Conservation (phyloP, 2,888 invertebrate genomes). For the Timema cristinae region DNA sequence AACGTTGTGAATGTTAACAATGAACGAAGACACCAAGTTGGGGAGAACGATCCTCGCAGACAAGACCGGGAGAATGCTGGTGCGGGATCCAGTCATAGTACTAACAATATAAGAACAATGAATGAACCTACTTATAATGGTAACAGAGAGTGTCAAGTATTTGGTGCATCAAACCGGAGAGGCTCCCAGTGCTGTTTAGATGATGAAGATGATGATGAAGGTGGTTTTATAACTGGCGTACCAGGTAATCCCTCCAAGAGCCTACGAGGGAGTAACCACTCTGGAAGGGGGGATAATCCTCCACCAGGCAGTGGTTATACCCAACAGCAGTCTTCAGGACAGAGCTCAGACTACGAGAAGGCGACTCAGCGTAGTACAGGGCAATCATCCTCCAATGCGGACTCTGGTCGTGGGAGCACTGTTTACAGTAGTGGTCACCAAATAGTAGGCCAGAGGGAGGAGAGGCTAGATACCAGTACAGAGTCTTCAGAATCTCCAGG, state of each 20-base stretch:
- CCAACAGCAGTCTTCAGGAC: conserved; percentile 27
- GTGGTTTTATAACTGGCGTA: conserved; percentile 51
- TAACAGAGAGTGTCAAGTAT: not conserved
- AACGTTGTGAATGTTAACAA: not conserved
- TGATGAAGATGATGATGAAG: conserved; percentile 58
- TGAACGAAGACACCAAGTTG: not conserved
- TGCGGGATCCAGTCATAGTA: not conserved
- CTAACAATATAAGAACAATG: too few relatives aligned
- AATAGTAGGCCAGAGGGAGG: conserved; percentile 21
- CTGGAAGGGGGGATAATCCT: conserved; percentile 9
- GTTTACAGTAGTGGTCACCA: conserved; percentile 65
- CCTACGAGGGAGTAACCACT: conserved; percentile 1
- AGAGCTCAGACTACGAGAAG: conserved; percentile 64
- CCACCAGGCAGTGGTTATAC: not conserved
- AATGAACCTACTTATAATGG: not conserved
- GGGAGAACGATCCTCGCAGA: not conserved
- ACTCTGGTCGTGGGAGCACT: conserved; percentile 76
- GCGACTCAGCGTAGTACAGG: conserved; percentile 50
- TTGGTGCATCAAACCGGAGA: not conserved
- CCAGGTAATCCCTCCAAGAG: conserved; percentile 11
- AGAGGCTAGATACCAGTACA: conserved; percentile 33
- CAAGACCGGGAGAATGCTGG: not conserved
- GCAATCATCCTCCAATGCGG: conserved; percentile 69
- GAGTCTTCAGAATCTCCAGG: conserved; percentile 29
- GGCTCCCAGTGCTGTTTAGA: conserved; percentile 65